Evolutionary conservation across 2,888 invertebrate genomes (phyloP).

Genomic region (Oligia fasciuncula): DNA sequence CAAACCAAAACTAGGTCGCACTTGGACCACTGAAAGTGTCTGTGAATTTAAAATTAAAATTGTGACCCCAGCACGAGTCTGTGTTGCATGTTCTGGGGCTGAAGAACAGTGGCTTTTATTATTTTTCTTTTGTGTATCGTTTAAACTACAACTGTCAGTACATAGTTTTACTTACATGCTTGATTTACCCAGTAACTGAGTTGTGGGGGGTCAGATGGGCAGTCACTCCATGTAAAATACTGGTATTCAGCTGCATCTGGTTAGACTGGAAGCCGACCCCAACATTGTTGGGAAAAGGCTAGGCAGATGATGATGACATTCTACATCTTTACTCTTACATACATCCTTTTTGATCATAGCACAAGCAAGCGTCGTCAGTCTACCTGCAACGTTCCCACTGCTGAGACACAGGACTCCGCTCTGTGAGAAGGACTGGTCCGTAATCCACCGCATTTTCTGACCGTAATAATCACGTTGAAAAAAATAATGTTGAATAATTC

Average conservation of each 20-base stretch:
- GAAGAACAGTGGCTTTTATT: background rate
- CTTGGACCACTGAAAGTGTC: conserved; percentile 30
- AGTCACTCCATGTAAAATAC: background rate
- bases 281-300: no score
- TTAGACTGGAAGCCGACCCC: no score
- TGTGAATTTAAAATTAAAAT: conserved; percentile 60
- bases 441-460: background rate
- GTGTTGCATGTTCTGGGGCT: conserved; percentile 16
- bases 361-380: no score
- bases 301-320: no score
- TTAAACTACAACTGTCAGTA: background rate
- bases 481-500: background rate
- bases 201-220: background rate
- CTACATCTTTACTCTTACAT: no score
- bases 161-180: background rate
- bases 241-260: no score
- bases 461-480: background rate
- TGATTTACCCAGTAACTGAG: background rate
- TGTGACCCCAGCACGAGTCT: conserved; percentile 30
- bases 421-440: background rate
- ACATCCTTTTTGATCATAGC: no score
- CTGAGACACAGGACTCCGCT: no score
- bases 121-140: background rate
- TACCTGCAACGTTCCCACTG: no score
- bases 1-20: conserved; percentile 40